Evolutionary conservation across 2,888 invertebrate genomes (phyloP).

Genomic region (Drosophila maculinotata): DNA sequence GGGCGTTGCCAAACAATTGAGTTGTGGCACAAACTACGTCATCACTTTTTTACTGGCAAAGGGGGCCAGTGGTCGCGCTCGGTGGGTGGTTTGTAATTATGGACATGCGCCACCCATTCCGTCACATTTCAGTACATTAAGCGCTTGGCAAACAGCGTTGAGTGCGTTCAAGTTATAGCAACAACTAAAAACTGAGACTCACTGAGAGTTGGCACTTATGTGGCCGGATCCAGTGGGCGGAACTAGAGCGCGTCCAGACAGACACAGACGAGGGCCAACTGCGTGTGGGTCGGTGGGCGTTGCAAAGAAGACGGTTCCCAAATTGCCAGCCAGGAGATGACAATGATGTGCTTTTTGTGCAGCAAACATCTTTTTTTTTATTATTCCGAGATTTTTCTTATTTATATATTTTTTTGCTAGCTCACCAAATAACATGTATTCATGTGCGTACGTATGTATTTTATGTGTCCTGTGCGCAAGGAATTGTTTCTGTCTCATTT

Average conservation of each 20-base stretch:
- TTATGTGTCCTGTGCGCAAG: neutral
- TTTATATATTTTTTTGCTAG: conserved; percentile 63
- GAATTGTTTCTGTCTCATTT: conserved; percentile 5
- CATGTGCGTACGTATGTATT: conserved; percentile 1
- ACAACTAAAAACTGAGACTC: conserved; percentile 58
- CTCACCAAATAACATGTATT: conserved; percentile 62
- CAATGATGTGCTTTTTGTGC: conserved; percentile 74
- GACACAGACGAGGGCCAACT: conserved; percentile 42
- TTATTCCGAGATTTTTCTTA: conserved; percentile 42
- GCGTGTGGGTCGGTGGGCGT: conserved; percentile 59
- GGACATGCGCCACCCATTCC: conserved; percentile 71
- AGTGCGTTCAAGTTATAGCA: conserved; percentile 52
- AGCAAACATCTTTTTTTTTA: conserved; percentile 65
- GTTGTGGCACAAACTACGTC: conserved; percentile 75
- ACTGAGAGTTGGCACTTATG: conserved; percentile 65
- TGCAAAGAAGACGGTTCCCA: conserved; percentile 51
- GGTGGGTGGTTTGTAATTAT: conserved; percentile 79
- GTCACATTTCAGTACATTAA: conserved; percentile 54
- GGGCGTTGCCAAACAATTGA: conserved; percentile 78
- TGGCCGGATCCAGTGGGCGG: conserved; percentile 76
- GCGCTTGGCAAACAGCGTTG: conserved; percentile 27
- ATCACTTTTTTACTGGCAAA: conserved; percentile 69
- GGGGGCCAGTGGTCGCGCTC: conserved; percentile 34
- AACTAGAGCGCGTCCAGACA: conserved; percentile 80
- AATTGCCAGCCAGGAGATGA: conserved; percentile 58